Evolutionary conservation across 2,113 vertebrate genomes (phyloP).

Genomic region (Caretta caretta): DNA sequence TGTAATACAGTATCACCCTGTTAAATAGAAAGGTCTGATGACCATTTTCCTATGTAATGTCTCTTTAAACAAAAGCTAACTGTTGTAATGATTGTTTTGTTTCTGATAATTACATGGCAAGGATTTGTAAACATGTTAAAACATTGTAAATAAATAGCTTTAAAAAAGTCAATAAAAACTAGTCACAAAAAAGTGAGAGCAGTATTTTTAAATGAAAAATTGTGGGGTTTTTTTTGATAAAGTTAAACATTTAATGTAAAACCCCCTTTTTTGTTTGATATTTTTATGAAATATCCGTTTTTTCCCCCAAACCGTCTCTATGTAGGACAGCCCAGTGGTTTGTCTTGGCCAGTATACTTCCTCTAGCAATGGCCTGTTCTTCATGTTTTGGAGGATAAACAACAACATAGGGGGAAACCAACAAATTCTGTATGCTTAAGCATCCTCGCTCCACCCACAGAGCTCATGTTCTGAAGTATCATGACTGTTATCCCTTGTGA

Average conservation of each 20-base stretch:
- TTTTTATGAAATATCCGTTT: background rate
- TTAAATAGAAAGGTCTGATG: no score
- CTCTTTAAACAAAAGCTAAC: no score
- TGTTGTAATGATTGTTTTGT: no score
- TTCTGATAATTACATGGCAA: no score
- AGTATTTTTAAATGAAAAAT: background rate
- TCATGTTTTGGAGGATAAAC: background rate
- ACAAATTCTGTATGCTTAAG: background rate
- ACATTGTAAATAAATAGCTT: no score
- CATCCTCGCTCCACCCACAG: slow-evolving; percentile 22
- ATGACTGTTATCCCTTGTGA: background rate
- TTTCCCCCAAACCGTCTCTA: background rate
- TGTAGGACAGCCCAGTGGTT: background rate
- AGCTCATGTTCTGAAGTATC: background rate
- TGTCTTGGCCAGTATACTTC: background rate
- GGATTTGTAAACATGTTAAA: no score
- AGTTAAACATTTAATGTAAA: background rate
- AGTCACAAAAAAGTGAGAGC: no score
- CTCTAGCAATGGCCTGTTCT: background rate
- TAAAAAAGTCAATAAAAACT: no score
- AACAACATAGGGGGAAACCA: background rate
- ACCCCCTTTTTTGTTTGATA: background rate
- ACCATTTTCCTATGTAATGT: no score
- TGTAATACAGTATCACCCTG: no score
- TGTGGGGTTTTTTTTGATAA: background rate